Conservation (phyloP, 1,140 invertebrate genomes). For the Microvelia longipes region DNA sequence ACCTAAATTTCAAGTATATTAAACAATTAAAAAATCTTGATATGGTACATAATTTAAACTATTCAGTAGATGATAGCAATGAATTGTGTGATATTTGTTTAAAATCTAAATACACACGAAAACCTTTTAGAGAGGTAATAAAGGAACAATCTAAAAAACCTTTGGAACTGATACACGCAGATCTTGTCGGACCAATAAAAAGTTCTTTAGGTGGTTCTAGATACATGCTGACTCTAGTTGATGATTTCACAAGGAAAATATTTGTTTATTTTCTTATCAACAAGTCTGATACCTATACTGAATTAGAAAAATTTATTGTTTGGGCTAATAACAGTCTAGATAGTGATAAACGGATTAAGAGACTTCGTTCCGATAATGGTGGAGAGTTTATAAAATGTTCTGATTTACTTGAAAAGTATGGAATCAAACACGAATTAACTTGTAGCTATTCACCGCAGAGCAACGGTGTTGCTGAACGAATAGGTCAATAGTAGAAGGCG, state of each 20-base stretch:
- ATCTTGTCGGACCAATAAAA: background rate
- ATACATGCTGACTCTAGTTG: constrained; percentile 29
- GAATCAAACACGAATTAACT: constrained; percentile 19
- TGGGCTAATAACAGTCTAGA: constrained; percentile 18
- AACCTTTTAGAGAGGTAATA: background rate
- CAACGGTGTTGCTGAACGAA: constrained; percentile 31
- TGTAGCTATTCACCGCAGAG: constrained; percentile 26
- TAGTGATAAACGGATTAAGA: constrained; percentile 14
- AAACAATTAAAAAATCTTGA: too few species aligned
- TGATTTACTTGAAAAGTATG: constrained; percentile 20
- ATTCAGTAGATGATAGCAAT: too few species aligned
- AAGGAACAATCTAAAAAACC: background rate
- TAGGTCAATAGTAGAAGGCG: constrained; percentile 25
- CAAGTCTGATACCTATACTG: constrained; percentile 25
- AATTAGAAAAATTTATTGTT: constrained; percentile 22
- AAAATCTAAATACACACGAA: background rate
- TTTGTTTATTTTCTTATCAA: constrained; percentile 6
- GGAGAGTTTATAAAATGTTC: constrained; percentile 24
- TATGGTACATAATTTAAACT: too few species aligned
- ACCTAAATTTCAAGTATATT: too few species aligned
- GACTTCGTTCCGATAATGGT: constrained; percentile 24
- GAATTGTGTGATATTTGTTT: too few species aligned
- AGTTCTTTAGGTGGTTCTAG: background rate
- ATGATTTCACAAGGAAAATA: constrained; percentile 26
- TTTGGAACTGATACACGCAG: background rate